Conservation (phyloP, 2,797 vertebrate genomes). For the Petrocephalus schoutedeni region DNA sequence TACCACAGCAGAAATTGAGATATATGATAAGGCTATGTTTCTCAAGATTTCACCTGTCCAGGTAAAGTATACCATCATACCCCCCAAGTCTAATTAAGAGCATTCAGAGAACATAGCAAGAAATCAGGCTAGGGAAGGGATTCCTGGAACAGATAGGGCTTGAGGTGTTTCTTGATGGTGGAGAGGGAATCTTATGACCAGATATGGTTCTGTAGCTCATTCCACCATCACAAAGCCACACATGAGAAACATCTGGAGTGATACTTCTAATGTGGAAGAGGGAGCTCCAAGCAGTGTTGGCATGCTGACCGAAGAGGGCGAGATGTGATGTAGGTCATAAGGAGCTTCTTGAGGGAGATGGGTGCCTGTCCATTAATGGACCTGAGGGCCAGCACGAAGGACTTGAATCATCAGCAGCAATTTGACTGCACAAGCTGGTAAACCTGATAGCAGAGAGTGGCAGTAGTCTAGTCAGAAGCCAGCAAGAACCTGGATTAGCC, state of each 20-base stretch:
- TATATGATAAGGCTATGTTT: not conserved
- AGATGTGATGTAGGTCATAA: no score
- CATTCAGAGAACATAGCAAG: not conserved
- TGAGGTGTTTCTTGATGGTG: not conserved
- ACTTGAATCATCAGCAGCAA: not conserved
- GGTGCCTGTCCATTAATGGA: no score
- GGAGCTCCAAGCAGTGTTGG: not conserved
- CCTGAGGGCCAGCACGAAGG: not conserved
- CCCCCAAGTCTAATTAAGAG: not conserved
- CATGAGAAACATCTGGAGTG: not conserved
- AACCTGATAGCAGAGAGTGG: not conserved
- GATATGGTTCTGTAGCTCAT: not conserved
- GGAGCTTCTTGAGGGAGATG: no score
- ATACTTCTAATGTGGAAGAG: not conserved
- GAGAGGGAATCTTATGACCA: not conserved
- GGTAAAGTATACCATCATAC: not conserved
- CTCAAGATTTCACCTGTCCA: not conserved
- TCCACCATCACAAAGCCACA: not conserved
- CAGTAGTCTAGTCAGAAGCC: not conserved
- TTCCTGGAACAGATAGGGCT: not conserved
- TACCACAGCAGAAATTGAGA: not conserved
- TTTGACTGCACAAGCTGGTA: not conserved
- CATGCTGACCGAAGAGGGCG: not conserved
- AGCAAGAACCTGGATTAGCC: not conserved
- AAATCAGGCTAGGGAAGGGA: not conserved